phyloP scores from a whole-genome alignment of 2,888 invertebrate genomes.

The Bellardia bayeri region DNA sequence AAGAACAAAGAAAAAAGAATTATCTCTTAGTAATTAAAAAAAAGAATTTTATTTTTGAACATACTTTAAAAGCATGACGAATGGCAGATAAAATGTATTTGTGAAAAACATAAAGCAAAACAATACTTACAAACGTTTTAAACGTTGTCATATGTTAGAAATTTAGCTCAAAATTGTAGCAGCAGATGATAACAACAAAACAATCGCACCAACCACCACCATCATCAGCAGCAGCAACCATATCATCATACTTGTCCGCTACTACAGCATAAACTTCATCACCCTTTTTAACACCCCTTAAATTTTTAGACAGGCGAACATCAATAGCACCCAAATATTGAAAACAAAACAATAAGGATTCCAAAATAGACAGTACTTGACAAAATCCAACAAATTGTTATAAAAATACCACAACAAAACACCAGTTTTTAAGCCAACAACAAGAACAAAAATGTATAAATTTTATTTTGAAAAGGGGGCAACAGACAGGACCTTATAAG shows the following conservation, averaged over 20 bases:
- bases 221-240: not conserved
- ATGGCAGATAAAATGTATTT: slow-evolving; percentile 62
- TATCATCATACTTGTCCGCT: not conserved
- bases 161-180: slow-evolving; percentile 64
- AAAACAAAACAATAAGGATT: slow-evolving; percentile 32
- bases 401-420: slow-evolving; percentile 72
- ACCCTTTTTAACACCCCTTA: slow-evolving; percentile 68
- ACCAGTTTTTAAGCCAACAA: slow-evolving; percentile 52
- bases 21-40: slow-evolving; percentile 26
- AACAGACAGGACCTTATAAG: not conserved
- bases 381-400: slow-evolving; percentile 72
- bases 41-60: slow-evolving; percentile 77
- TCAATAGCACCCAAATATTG: slow-evolving; percentile 35
- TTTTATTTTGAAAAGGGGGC: slow-evolving; percentile 4
- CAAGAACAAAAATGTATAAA: slow-evolving; percentile 37
- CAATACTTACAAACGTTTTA: slow-evolving; percentile 27
- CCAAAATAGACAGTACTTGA: slow-evolving; percentile 65
- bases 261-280: not conserved
- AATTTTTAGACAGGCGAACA: not conserved
- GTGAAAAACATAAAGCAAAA: not conserved
- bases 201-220: slow-evolving; percentile 61
- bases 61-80: slow-evolving; percentile 78
- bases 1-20: not conserved
- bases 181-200: slow-evolving; percentile 68
- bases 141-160: slow-evolving; percentile 79